Evolutionary conservation across 2,797 vertebrate genomes (phyloP), one percentile per base, ranked within the genome.

Genomic region (Pteropus rufus): DNA sequence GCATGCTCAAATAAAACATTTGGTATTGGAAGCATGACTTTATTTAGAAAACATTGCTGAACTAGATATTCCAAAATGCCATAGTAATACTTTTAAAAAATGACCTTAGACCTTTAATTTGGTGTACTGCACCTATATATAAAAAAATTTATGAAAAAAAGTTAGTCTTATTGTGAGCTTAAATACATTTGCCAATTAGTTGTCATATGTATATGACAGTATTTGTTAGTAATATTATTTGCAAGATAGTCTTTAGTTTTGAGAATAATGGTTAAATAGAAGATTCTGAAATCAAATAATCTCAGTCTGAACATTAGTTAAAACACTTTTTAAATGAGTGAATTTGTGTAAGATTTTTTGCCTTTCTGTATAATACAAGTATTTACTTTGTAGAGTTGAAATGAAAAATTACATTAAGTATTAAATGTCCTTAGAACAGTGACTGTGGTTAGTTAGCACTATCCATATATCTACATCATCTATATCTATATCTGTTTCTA

Each of bases 21-120:
- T 64, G 24, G 49, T 94, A 18, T 69, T 92, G 86, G 60, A 97
- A 93, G 5, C 64, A 70, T 26, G 72, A 76, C 39, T 69, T 95
- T 41, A 89, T 79, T 94, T 89, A 70, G 31, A 86, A 96, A 95
- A 46, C 18, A 85, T 26, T 75, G 7, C 16, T 82, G 12, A 36
- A 15, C 2, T 72, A 36, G 11, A 19, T 70, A 64, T 81, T 44
- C 11, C n/a, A 79, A 4, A 65, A 9, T 36, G n/a, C 58, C 12
- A 26, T 2, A 82, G 12, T 58, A 36, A 58, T 46, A 41, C 39
- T 84, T 84, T 10, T 23, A 2, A 23, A 21, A 44, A 83, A 3
- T 46, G 3, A 69, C 44, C 10, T 94, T 69, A 72, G 49, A 34
- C 6, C 41, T 84, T 58, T 41, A 81, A 31, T 26, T 52, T 58